Conservation (phyloP, 2,113 vertebrate species). For the Cinclus cinclus region DNA sequence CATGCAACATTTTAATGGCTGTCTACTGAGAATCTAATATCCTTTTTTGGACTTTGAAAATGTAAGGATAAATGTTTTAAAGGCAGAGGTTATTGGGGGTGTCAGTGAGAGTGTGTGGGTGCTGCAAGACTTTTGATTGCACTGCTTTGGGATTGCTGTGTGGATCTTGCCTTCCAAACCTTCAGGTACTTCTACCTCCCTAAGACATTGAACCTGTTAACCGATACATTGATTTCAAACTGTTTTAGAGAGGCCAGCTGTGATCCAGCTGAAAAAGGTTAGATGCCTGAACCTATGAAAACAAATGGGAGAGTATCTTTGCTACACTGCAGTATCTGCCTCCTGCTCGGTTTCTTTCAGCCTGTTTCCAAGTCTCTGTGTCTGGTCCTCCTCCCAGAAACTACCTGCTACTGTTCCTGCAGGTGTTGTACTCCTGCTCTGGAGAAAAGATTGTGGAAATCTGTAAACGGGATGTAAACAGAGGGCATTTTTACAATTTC, state of each 20-base stretch:
- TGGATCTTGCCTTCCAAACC: slow-evolving; percentile 24
- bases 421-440: background rate
- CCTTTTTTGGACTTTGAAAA: slow-evolving; percentile 33
- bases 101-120: background rate
- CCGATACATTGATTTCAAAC: slow-evolving; percentile 30
- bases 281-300: slow-evolving; percentile 34
- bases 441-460: background rate
- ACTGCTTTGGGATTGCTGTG: slow-evolving; percentile 4
- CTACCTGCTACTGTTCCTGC: background rate
- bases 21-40: slow-evolving; percentile 1
- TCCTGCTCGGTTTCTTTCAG: background rate
- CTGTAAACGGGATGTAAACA: background rate
- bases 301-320: background rate
- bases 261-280: slow-evolving; percentile 27
- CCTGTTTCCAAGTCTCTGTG: background rate
- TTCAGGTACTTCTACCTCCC: background rate
- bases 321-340: background rate
- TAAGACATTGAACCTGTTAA: slow-evolving; percentile 50
- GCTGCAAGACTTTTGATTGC: slow-evolving; percentile 17
- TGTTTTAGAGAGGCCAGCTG: slow-evolving; percentile 13
- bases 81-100: background rate
- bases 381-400: background rate
- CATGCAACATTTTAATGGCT: slow-evolving; percentile 5
- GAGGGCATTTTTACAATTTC: background rate
- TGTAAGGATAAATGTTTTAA: slow-evolving; percentile 29